phyloP scores from a whole-genome alignment of 2,797 vertebrate species.

The Calcarius lapponicus region DNA sequence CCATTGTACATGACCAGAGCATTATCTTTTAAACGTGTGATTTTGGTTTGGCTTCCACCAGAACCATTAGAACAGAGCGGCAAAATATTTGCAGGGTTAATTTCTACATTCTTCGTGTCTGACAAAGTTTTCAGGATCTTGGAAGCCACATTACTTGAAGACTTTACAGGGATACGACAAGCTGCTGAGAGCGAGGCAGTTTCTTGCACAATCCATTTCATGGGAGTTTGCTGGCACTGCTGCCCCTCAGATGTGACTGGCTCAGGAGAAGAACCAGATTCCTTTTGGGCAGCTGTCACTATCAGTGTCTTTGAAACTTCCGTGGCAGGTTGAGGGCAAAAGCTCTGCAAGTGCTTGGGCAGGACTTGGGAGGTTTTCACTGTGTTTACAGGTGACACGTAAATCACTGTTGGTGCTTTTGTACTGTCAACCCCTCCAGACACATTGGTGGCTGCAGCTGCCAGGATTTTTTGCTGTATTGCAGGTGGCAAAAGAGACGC shows the following conservation, averaged over 20 bases:
- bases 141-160: constrained; percentile 76
- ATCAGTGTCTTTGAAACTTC: constrained; percentile 51
- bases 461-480: constrained; percentile 78
- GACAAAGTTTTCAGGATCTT: constrained; percentile 76
- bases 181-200: constrained; percentile 19
- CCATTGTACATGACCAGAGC: constrained; percentile 78
- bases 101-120: constrained; percentile 46
- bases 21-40: constrained; percentile 72
- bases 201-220: constrained; percentile 78
- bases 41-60: constrained; percentile 53
- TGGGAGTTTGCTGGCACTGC: constrained; percentile 48
- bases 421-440: constrained; percentile 47
- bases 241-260: constrained; percentile 5
- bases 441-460: constrained; percentile 33
- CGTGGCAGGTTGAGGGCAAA: constrained; percentile 37
- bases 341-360: constrained; percentile 47
- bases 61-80: constrained; percentile 14
- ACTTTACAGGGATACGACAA: constrained; percentile 77
- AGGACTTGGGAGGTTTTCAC: constrained; percentile 61
- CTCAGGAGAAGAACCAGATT: constrained; percentile 9
- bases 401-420: constrained; percentile 73
- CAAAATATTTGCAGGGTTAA: constrained; percentile 52
- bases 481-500: constrained; percentile 74
- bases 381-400: constrained; percentile 77
- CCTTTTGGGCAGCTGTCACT: constrained; percentile 18